Evolutionary conservation across 2,888 invertebrate genomes (phyloP), one percentile per base, ranked within the genome.

Genomic region (Apotomis turbidana): DNA sequence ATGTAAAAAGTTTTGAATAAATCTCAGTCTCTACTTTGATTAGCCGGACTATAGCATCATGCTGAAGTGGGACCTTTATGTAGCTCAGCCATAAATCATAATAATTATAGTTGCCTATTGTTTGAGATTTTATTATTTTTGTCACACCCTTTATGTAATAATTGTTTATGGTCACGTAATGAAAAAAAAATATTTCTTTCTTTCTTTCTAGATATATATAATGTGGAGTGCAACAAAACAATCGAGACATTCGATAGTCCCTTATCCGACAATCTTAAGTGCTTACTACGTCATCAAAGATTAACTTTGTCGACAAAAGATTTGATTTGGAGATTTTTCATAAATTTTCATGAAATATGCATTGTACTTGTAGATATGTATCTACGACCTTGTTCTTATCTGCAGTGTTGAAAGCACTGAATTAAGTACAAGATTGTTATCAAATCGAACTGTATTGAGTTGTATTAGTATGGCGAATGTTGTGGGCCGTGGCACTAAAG

Each of bases 311-410:
- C 5, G 67, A 71, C 71, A 68, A 46, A 63, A 73, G 76, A 78
- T 78, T 77, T 75, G 64, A 62, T 75, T 76, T 76, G 51, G 63
- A 76, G 78, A 78, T 78, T 75, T 74, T 27, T 64, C 36, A 58
- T 68, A 74, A 71, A 64, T 76, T 57, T 70, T 67, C 61, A 73
- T 74, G 67, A 76, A 76, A 74, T 74, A 74, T 71, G 72, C 73
- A 74, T 74, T 73, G 68, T 74, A 68, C 68, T 62, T 46, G 71
- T 71, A 73, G 74, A 75, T 74, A 27, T 62, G 44, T 70, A 75
- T 76, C 75, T 55, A 2, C 55, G 73, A 70, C 75, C 76, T 74
- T 73, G 76, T 66, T 44, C 63, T 71, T 68, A 69, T 72, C 68
- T 52, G 46, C 13, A 64, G 71, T 72, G 62, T 72, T 58, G 67